Evolutionary conservation across 2,113 vertebrate genomes (phyloP).

Genomic region (Pangasianodon hypophthalmus): DNA sequence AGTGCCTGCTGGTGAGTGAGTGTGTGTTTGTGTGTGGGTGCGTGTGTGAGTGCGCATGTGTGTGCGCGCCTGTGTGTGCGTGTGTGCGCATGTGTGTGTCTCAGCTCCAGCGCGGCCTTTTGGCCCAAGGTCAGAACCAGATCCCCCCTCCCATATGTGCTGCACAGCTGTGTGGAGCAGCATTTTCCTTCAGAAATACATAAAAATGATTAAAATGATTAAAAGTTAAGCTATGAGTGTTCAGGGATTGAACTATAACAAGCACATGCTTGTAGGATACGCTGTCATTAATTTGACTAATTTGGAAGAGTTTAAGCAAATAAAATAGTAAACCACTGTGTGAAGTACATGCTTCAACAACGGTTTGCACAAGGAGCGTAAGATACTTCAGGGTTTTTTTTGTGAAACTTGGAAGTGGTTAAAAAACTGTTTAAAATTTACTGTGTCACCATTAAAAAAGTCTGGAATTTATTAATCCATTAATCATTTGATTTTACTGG

Average conservation of each 20-base stretch:
- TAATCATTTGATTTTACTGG: constrained; percentile 7
- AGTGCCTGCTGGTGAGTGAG: constrained; percentile 93
- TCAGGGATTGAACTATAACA: not conserved
- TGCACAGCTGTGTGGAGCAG: not conserved
- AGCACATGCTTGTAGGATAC: not conserved
- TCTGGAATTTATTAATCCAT: not conserved
- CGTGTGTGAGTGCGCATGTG: not conserved
- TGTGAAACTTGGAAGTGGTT: not conserved
- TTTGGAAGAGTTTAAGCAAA: not conserved
- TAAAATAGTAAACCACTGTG: not conserved
- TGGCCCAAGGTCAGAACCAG: not conserved
- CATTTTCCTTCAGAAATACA: not conserved
- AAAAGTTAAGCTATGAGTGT: not conserved
- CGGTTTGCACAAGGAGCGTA: not conserved
- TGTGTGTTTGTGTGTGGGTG: not conserved
- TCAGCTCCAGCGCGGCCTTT: constrained; percentile 22
- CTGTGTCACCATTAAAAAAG: not conserved
- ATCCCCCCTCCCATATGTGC: constrained; percentile 26
- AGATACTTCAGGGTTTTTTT: not conserved
- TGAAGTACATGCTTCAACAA: not conserved
- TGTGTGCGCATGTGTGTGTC: not conserved
- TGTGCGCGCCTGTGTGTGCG: not conserved
- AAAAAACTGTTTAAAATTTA: not conserved
- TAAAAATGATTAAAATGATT: not conserved
- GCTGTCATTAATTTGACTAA: not conserved